Percentiles rank a stretch among this genome's conserved stretches.
Conservation (phyloP, 2,888 invertebrate genomes). For the Morpho helenor region DNA sequence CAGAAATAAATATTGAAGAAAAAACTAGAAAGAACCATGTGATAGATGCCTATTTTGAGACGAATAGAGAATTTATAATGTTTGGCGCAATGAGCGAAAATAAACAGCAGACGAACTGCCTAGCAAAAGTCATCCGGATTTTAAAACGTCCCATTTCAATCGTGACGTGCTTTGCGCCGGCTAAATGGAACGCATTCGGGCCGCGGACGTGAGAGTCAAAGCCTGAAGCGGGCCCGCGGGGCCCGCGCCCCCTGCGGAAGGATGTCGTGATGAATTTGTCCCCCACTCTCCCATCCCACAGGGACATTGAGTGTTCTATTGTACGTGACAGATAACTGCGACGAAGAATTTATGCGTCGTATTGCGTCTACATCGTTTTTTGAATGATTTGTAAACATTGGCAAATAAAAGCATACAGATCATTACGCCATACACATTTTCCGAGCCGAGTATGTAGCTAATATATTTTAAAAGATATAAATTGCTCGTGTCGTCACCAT, state of each 20-base stretch:
- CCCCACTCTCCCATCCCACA: constrained; percentile 36
- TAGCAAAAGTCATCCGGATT: constrained; percentile 11
- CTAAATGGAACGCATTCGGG: constrained; percentile 15
- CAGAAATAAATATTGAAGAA: no score
- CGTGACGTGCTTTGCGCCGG: constrained; percentile 7
- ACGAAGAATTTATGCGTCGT: constrained; percentile 14
- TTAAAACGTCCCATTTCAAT: constrained; percentile 6
- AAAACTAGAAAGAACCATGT: no score
- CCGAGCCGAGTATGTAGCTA: no score
- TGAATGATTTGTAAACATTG: background rate
- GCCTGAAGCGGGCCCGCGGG: constrained; percentile 13
- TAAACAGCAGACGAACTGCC: constrained; percentile 9
- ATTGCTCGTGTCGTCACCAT: no score
- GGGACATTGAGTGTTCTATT: constrained; percentile 22
- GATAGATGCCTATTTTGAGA: no score
- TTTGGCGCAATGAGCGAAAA: constrained; percentile 7
- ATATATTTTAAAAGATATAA: no score
- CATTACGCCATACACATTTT: no score
- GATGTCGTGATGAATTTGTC: constrained; percentile 44
- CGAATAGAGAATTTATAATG: constrained; percentile 1
- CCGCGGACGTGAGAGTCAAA: constrained; percentile 21
- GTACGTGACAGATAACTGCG: constrained; percentile 23
- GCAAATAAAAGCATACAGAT: background rate
- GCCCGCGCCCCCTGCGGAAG: constrained; percentile 46
- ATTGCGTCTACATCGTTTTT: constrained; percentile 6